Percentiles rank a stretch among this genome's conserved stretches.
phyloP scores from a whole-genome alignment of 2,888 invertebrate species.

The Dioctria rufipes region DNA sequence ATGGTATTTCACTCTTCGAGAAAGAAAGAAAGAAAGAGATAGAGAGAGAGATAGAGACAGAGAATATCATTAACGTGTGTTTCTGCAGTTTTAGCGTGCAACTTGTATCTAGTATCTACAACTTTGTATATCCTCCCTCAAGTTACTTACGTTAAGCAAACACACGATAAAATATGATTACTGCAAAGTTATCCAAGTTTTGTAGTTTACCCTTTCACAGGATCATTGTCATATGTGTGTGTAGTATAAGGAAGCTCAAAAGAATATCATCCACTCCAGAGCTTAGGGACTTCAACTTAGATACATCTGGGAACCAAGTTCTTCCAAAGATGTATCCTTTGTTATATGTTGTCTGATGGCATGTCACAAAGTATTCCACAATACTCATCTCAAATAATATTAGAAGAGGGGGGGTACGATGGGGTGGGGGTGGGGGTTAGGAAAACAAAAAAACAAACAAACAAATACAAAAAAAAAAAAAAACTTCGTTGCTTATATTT shows the following conservation, averaged over 20 bases:
- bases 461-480: not conserved
- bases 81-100: not conserved
- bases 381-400: too few relatives aligned
- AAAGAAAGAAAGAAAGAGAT: too few relatives aligned
- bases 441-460: too few relatives aligned
- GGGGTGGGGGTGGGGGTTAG: too few relatives aligned
- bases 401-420: too few relatives aligned
- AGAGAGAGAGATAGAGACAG: too few relatives aligned
- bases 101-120: too few relatives aligned
- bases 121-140: not conserved
- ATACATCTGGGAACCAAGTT: not conserved
- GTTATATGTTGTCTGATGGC: slow-evolving; percentile 2
- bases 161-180: slow-evolving; percentile 42
- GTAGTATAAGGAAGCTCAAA: not conserved
- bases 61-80: slow-evolving; percentile 10
- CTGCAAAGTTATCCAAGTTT: slow-evolving; percentile 9
- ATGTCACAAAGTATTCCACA: not conserved
- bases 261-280: too few relatives aligned
- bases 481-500: not conserved
- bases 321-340: not conserved
- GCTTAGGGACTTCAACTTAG: too few relatives aligned
- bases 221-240: not conserved
- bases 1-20: not conserved
- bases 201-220: slow-evolving; percentile 9
- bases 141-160: slow-evolving; percentile 6